A percentile compares a stretch with the other conserved stretches of the same genome.
Conservation (phyloP, 1,140 invertebrate species). For the Leptestheria dahalacensis region DNA sequence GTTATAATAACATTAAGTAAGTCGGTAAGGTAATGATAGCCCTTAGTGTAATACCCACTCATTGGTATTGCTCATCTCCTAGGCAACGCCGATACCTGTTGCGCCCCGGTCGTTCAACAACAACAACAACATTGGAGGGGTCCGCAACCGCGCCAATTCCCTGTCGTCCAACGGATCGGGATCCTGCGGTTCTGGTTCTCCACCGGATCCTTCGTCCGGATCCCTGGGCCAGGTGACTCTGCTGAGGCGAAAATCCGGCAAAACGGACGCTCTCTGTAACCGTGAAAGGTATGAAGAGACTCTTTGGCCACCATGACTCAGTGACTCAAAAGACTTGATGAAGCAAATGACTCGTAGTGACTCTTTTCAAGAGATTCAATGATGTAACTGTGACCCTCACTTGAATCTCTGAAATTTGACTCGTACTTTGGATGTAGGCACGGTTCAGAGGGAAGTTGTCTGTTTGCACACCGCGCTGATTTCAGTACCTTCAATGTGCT, state of each 20-base stretch:
- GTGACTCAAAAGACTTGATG: too few species aligned
- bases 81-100: constrained; percentile 21
- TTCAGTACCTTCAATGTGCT: constrained; percentile 88
- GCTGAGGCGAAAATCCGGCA: constrained; percentile 35
- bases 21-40: too few species aligned
- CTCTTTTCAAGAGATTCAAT: too few species aligned
- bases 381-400: too few species aligned
- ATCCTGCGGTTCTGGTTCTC: constrained; percentile 35
- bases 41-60: too few species aligned
- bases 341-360: too few species aligned
- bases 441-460: constrained; percentile 71
- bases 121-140: constrained; percentile 12
- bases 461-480: constrained; percentile 76
- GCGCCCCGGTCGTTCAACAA: constrained; percentile 23
- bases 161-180: constrained; percentile 46
- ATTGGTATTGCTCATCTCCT: constrained; percentile 25
- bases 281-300: neutral
- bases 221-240: constrained; percentile 20
- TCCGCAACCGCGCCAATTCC: constrained; percentile 38
- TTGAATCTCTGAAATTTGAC: constrained; percentile 46
- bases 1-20: too few species aligned
- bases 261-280: neutral
- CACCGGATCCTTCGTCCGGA: neutral
- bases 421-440: constrained; percentile 41
- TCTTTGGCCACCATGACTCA: too few species aligned